phyloP scores from a whole-genome alignment of 2,888 invertebrate species.

The Saturnia pavonia region DNA sequence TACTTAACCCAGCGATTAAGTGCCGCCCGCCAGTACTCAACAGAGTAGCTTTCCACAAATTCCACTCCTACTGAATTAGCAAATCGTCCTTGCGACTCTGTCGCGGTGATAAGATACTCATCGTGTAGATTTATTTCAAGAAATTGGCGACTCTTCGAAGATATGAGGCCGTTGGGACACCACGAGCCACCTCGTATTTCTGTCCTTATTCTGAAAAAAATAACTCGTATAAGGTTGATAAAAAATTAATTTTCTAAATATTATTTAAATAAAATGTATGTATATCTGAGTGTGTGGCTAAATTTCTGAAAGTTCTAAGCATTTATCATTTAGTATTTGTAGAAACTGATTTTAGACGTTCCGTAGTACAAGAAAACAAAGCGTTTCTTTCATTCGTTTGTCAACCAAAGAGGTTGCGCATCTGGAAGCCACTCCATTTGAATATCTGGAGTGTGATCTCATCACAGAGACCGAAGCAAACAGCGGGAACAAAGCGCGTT shows the following conservation, averaged over 20 bases:
- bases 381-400: constrained; percentile 58
- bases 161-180: constrained; percentile 93
- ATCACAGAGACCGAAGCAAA: constrained; percentile 37
- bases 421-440: constrained; percentile 59
- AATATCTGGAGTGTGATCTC: constrained; percentile 69
- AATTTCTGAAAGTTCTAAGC: no score
- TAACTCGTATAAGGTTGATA: not conserved
- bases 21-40: constrained; percentile 90
- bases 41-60: constrained; percentile 90
- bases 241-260: not conserved
- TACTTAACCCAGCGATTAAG: constrained; percentile 89
- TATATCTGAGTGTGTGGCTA: no score
- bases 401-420: constrained; percentile 51
- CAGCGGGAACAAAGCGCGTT: constrained; percentile 60
- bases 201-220: constrained; percentile 86
- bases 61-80: constrained; percentile 96
- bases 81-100: constrained; percentile 95
- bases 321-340: no score
- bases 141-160: constrained; percentile 89
- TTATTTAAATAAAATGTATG: no score
- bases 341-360: constrained; percentile 32
- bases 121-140: constrained; percentile 89
- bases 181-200: constrained; percentile 95
- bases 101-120: constrained; percentile 90
- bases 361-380: constrained; percentile 54